Base-by-base conservation (phyloP, 1,140 invertebrate species). In the Paramacrobiotus metropolitanus region DNA sequence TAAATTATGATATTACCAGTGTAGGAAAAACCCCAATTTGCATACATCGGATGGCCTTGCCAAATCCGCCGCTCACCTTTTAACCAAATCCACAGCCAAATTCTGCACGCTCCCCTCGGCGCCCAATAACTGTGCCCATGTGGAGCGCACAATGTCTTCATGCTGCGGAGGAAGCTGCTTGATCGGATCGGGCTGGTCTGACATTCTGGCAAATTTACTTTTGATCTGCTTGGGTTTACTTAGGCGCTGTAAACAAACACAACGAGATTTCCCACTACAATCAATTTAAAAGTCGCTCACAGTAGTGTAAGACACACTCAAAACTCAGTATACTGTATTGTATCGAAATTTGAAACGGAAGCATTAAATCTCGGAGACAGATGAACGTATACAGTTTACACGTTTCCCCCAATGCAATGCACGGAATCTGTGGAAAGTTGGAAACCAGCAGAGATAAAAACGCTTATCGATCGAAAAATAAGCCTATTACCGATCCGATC, bases 91-190 rank as follows among this genome's bases (percentile, higher is more conserved):
- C 15, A 28, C 24, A 24, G 48, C 48, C 48, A 55, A 24, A 28
- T 55, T 55, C 24, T 55, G 48, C 15, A 55, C 48, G 48, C 48
- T 24, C 28, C 48, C 48, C 24, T 55, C 48, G 28, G 48, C 48
- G 48, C 24, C 24, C 4, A 55, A 24, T 24, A 55, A 24, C 24
- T 55, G 48, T 28, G 48, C 15, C 48, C 48, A 55, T 9, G 48
- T 55, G 9, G 15, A 15, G 48, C 28, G 15, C 4, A 55, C 24
- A 24, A 55, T 55, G 24, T 55, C 24, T 24, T 55, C 15, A 15
- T 55, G 48, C 48, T 55, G 15, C 15, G 15, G 15, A 4, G 48
- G 24, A 55, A 55, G 15, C 48, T 55, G 15, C 24, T 4, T 24
- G 15, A 55, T 55, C 15, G 48, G 48, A 24, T 55, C 24, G 9